Evolutionary conservation across 1,140 invertebrate genomes (phyloP), one percentile per base, ranked within the genome.

Genomic region (Pollicipes pollicipes): DNA sequence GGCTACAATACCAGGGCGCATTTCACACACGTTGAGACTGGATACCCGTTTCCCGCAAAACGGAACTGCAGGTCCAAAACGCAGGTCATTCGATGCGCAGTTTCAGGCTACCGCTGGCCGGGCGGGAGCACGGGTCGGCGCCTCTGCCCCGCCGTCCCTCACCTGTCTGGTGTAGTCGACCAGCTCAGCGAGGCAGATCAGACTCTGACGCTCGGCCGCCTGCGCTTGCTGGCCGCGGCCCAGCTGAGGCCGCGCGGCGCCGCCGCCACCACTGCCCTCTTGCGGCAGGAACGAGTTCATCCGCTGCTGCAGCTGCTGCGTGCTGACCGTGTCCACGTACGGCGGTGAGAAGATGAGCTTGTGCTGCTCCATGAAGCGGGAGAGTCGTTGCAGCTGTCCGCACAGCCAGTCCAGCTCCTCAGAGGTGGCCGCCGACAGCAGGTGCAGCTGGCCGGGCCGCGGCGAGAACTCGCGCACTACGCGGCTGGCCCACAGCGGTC

Each of bases 161-260:
- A 35, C 35, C 35, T 35, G 35, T 35, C 35, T 35, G 35, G 35
- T 35, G 35, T 93, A 87, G 71, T 84, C 85, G 30, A 95, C 84
- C 74, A 95, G 87, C 58, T 86, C 82, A 78, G 88, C 87, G 1
- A 96, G 78, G 28, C 89, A 85, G 72, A 88, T 85, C 31, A 96
- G 79, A 0, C 91, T 94, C 75, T 87, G 85, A 75, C 88, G 84
- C 76, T 88, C 85, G 78, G 87, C 85, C 32, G 81, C 26, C 73
- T 79, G 77, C 3, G 78, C 80, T 45, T 82, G 80, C 68, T 76
- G 79, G 77, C 72, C 24, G 73, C 71, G 58, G 30, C 69, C 32
- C 30, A 72, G 68, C 66, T 75, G 58, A 29, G 66, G 70, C 63
- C 64, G 31, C 35, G 64, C 24, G 2, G 76, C 45, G 27, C 27